Evolutionary conservation across 2,888 invertebrate genomes (phyloP).

Genomic region (Physocephala rufipes): DNA sequence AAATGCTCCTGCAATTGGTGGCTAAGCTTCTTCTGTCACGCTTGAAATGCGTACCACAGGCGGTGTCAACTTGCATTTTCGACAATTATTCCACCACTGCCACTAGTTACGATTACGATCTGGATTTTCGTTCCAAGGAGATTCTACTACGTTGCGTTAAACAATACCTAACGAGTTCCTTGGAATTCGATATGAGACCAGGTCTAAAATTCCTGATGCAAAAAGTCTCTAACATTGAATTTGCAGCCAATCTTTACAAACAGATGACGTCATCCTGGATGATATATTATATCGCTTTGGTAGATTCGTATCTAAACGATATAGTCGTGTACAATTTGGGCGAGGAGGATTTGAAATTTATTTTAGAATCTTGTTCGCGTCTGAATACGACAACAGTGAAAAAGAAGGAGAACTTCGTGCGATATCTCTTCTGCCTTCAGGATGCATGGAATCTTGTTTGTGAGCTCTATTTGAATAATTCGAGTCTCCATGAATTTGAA

Average conservation of each 20-base stretch:
- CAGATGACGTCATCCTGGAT: slow-evolving; percentile 94
- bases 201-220: slow-evolving; percentile 94
- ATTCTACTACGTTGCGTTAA: slow-evolving; percentile 81
- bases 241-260: slow-evolving; percentile 89
- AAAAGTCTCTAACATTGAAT: slow-evolving; percentile 86
- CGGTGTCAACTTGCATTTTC: slow-evolving; percentile 66
- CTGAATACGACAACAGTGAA: slow-evolving; percentile 67
- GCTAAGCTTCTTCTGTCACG: slow-evolving; percentile 86
- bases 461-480: slow-evolving; percentile 68
- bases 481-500: slow-evolving; percentile 62
- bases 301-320: slow-evolving; percentile 83
- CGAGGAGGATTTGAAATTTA: slow-evolving; percentile 71
- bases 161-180: slow-evolving; percentile 81
- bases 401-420: slow-evolving; percentile 70
- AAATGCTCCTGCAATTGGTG: slow-evolving; percentile 90
- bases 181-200: slow-evolving; percentile 89
- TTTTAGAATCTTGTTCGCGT: slow-evolving; percentile 71
- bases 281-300: slow-evolving; percentile 84
- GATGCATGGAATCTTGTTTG: slow-evolving; percentile 72
- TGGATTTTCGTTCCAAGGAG: slow-evolving; percentile 68
- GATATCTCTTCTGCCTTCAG: slow-evolving; percentile 71
- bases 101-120: slow-evolving; percentile 64
- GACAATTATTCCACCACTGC: slow-evolving; percentile 66
- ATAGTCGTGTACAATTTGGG: slow-evolving; percentile 73
- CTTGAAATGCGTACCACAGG: slow-evolving; percentile 72